A percentile compares a stretch with the other conserved stretches of the same genome.
These are phyloP conservation scores for Enoplosus armatus DNA, from an alignment of 2,797 vertebrate genomes.

Conservation along the genomic window DNA sequence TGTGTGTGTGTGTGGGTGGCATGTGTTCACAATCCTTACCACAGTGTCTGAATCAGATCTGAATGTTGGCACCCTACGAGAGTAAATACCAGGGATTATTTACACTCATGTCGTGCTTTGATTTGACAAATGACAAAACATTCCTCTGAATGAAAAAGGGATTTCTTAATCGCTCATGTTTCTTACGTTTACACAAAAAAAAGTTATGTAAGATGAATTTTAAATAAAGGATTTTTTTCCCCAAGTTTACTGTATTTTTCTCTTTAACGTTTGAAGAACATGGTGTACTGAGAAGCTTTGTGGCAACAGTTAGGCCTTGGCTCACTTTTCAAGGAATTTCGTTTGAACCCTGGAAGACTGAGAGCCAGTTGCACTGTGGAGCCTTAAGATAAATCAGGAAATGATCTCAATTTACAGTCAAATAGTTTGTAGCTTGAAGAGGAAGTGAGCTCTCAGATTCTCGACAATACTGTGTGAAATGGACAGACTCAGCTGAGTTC, in stretches of 20 bases:
- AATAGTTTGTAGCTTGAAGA: neutral
- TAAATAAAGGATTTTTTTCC: slow-evolving; percentile 53
- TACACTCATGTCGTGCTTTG: slow-evolving; percentile 22
- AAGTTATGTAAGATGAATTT: slow-evolving; percentile 13
- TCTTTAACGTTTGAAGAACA: neutral
- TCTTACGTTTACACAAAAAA: slow-evolving; percentile 17
- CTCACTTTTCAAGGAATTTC: slow-evolving; percentile 4
- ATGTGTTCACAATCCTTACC: slow-evolving; percentile 25
- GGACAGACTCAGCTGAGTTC: slow-evolving; percentile 39
- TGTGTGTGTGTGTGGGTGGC: slow-evolving; percentile 2
- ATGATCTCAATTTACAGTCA: slow-evolving; percentile 8
- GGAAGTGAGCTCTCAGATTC: slow-evolving; percentile 26
- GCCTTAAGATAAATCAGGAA: slow-evolving; percentile 9
- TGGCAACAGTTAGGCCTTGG: neutral
- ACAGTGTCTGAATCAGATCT: too few species aligned
- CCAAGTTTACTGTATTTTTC: neutral
- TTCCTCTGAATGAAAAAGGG: slow-evolving; percentile 33
- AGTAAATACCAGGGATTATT: slow-evolving; percentile 34
- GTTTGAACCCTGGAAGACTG: neutral
- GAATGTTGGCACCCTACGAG: neutral
- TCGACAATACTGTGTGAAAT: slow-evolving; percentile 12
- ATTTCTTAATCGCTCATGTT: slow-evolving; percentile 9
- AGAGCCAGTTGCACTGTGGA: neutral
- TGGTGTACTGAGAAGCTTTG: neutral
- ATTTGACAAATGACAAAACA: slow-evolving; percentile 25